Evolutionary conservation across 2,113 vertebrate genomes (phyloP), one percentile per base, ranked within the genome.

Genomic region (Himantopus leucocephalus): DNA sequence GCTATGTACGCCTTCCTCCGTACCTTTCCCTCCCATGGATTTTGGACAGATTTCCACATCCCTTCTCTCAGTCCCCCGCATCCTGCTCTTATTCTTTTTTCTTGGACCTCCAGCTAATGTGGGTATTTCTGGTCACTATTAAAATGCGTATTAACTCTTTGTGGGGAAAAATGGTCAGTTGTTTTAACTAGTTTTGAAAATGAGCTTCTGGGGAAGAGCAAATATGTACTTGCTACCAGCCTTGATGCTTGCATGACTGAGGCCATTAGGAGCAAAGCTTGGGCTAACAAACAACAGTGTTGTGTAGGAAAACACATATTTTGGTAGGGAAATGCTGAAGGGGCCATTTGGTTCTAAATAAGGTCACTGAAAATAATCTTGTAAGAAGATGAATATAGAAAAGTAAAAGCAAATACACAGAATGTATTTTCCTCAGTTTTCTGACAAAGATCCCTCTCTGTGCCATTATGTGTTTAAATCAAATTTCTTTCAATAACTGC

Each of bases 1-100:
- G 30, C n/a, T 37, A 6, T 1, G 3, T 13, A 15, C 6, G 1
- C 9, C 34, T 76, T 41, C 27, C 52, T 55, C 56, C 4, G 3
- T 18, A 17, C 34, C 41, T 60, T 59, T 47, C 35, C 3, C 30
- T 95, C 20, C 32, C 39, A 9, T 10, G 41, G 60, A 20, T 56
- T 47, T 60, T 47, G 37, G 45, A 45, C 9, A n/a, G 55, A 66
- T 62, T 78, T 82, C 52, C n/a, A 66, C 48, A 48, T 23, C 47
- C 47, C 47, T 48, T 48, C 47, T 22, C 47, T 23, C 47, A 10
- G 21, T 48, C 48, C 11, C 50, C 47, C 47, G 18, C 27, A 64
- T 45, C 22, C 7, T 6, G 14, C 14, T 14, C 50, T 59, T 3
- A 18, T 47, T 82, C 27, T 32, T 56, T 56, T 47, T 85, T 39